Base-by-base conservation (phyloP, 2,888 invertebrate species). In the Desoria tigrina region DNA sequence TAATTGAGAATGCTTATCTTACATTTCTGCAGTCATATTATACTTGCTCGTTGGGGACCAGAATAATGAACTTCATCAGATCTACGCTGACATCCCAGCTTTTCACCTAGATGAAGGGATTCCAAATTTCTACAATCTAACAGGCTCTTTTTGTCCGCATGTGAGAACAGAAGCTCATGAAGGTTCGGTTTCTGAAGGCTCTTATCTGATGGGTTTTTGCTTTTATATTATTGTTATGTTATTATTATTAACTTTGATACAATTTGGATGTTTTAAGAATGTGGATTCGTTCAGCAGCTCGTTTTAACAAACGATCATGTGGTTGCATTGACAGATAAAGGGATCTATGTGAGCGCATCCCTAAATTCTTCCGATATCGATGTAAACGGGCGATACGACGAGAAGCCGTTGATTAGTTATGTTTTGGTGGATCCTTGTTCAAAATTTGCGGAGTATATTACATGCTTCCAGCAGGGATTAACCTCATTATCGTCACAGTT, bases 261-360 rank as follows among this genome's bases (percentile, higher is more conserved):
- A 11, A 7, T 32, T 32, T 32, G 4, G 11, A 32, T 32, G 32
- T 4, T 32, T 32, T 7, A 55, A 70, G 63, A 56, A 32, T 61
- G 63, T n/a, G 66, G 68, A 1, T 51, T 45, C 27, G 63, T 63
- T 7, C 45, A 61, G 16, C 45, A 61, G n/a, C 53, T 70, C 2
- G 32, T 68, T 2, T 42, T 73, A 24, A 70, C 72, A 1, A 73
- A 73, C 61, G 60, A 68, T 37, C 61, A 66, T 39, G 26, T 73
- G 1, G 55, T 70, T 0, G 56, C 64, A 2, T 18, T 73, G 55
- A 65, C 70, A 1, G 42, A 61, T 2, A 65, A 27, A 3, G 53
- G 65, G 3, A n/a, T 73, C 11, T 70, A 65, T 56, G 67, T 73
- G 9, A 70, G 70, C 1, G 42, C 59, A 7, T 61, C 64, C 26